These are phyloP conservation scores for Tetraodon nigroviridis DNA, from an alignment of 2,113 vertebrate genomes.

Conservation along the genomic window DNA sequence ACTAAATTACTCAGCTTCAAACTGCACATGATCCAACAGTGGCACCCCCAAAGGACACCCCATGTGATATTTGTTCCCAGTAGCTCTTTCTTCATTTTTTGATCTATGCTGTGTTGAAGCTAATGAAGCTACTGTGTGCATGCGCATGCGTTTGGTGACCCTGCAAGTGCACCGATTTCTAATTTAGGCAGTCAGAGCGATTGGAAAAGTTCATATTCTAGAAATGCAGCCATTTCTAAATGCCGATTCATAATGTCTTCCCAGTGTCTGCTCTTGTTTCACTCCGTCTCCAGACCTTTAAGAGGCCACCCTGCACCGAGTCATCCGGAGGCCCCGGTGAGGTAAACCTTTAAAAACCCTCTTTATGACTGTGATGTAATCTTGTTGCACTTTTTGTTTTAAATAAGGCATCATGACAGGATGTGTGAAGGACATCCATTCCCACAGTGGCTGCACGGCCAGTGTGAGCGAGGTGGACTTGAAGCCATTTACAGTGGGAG, in stretches of 20 bases:
- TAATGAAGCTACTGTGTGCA: background rate
- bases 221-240: constrained; percentile 25
- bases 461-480: constrained; percentile 50
- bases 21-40: too few relatives aligned
- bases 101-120: too few relatives aligned
- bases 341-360: constrained; percentile 54
- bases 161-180: background rate
- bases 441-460: constrained; percentile 47
- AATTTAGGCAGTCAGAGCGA: background rate
- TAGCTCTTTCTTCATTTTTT: too few relatives aligned
- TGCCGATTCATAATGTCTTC: constrained; percentile 38
- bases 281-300: constrained; percentile 45
- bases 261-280: constrained; percentile 41
- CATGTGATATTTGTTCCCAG: too few relatives aligned
- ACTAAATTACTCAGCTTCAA: too few relatives aligned
- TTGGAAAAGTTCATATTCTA: background rate
- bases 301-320: constrained; percentile 24
- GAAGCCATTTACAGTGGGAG: constrained; percentile 57
- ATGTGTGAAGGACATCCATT: constrained; percentile 62
- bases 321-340: constrained; percentile 49
- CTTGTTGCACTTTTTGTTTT: constrained; percentile 44
- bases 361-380: constrained; percentile 53
- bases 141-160: background rate
- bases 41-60: too few relatives aligned
- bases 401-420: constrained; percentile 48